These are phyloP conservation scores for Malacoctenus gilli DNA, from an alignment of 2,797 vertebrate species.

Conservation along the genomic window DNA sequence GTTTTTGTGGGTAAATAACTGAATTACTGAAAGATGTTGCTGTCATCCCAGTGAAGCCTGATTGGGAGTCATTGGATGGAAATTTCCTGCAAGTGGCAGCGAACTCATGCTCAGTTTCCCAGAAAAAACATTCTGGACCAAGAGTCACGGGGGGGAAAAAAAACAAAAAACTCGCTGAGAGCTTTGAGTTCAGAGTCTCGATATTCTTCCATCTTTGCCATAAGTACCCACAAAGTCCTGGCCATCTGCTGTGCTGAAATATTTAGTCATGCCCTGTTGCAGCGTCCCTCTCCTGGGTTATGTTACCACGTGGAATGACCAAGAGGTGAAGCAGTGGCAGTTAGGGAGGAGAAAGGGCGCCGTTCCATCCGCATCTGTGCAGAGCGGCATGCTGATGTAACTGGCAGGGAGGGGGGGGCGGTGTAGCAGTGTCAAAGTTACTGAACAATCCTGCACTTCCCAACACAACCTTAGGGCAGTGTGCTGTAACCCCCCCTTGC, in stretches of 20 bases:
- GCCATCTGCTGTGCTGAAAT: constrained; percentile 71
- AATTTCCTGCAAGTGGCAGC: constrained; percentile 3
- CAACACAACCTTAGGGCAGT: constrained; percentile 14
- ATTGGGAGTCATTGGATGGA: not conserved
- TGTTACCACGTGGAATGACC: constrained; percentile 44
- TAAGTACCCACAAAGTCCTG: constrained; percentile 42
- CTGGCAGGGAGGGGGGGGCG: not conserved
- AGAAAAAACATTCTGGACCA: no score
- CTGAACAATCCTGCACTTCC: constrained; percentile 1
- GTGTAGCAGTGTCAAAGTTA: constrained; percentile 28
- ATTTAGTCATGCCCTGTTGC: constrained; percentile 63
- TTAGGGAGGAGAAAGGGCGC: constrained; percentile 37
- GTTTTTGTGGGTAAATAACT: no score
- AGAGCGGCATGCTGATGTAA: constrained; percentile 29
- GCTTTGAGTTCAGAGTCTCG: constrained; percentile 24
- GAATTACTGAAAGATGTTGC: not conserved
- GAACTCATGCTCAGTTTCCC: not conserved
- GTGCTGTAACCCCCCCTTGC: not conserved
- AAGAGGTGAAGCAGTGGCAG: constrained; percentile 36
- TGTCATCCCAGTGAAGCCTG: constrained; percentile 5
- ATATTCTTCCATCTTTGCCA: constrained; percentile 33
- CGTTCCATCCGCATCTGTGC: constrained; percentile 35
- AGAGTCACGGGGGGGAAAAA: not conserved
- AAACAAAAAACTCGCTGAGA: constrained; percentile 11
- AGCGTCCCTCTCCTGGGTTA: constrained; percentile 49